Conservation (phyloP, 2,113 vertebrate genomes). For the Lampris megalopsis region DNA sequence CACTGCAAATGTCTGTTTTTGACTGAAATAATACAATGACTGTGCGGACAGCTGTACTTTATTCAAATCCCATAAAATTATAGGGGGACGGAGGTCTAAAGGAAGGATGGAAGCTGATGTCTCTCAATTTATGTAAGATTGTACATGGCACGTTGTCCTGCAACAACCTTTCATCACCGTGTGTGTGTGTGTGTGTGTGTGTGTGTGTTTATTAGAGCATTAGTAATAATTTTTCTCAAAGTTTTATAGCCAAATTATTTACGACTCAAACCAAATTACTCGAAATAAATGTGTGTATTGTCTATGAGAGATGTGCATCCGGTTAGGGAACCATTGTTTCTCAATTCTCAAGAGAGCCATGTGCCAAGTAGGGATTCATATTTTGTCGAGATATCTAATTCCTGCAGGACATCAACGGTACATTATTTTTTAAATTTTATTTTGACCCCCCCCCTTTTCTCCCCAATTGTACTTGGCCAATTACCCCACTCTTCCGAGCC, state of each 20-base stretch:
- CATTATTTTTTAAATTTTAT: background rate
- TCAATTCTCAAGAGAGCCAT: background rate
- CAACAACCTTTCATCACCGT: background rate
- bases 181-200: background rate
- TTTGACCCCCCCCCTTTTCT: too few relatives aligned
- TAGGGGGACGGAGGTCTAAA: constrained; percentile 51
- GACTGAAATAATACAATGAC: constrained; percentile 69
- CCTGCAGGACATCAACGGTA: background rate
- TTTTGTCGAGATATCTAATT: background rate
- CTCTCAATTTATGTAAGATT: constrained; percentile 1
- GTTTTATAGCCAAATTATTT: background rate
- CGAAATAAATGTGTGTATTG: too few relatives aligned
- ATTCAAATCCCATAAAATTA: constrained; percentile 74
- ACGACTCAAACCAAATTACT: too few relatives aligned
- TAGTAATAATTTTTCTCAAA: too few relatives aligned
- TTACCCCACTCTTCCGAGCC: too few relatives aligned
- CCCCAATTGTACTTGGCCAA: too few relatives aligned
- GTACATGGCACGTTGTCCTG: background rate
- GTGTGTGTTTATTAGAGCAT: background rate
- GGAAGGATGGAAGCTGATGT: constrained; percentile 44
- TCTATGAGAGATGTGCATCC: too few relatives aligned
- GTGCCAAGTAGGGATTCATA: too few relatives aligned
- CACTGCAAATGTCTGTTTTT: constrained; percentile 76
- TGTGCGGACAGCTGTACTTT: constrained; percentile 70
- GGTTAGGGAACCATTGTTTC: background rate